Conservation (phyloP, 2,888 invertebrate species). For the Cheiracanthium punctorium region DNA sequence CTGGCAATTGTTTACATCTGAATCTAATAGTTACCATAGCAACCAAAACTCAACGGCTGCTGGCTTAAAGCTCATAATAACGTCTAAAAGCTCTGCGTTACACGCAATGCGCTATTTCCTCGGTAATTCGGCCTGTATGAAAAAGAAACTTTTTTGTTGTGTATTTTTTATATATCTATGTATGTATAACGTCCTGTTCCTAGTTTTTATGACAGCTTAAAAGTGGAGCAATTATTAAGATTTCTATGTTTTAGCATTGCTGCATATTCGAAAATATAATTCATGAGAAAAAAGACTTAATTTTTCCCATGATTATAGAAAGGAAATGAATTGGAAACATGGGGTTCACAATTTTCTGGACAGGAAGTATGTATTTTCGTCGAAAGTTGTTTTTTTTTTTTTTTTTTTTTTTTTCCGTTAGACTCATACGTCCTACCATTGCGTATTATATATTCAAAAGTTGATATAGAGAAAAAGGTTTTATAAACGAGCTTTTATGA, state of each 20-base stretch:
- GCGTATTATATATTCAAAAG: too few relatives aligned
- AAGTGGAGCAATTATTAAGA: not conserved
- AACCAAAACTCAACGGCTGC: constrained; percentile 48
- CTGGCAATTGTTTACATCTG: constrained; percentile 44
- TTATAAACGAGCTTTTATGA: too few relatives aligned
- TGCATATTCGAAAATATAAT: not conserved
- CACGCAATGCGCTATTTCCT: constrained; percentile 36
- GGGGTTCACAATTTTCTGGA: not conserved
- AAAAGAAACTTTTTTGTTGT: not conserved
- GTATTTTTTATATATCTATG: not conserved
- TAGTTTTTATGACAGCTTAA: constrained; percentile 1
- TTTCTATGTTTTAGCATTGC: not conserved
- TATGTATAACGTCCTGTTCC: not conserved
- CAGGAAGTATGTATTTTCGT: not conserved
- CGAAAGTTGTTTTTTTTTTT: too few relatives aligned
- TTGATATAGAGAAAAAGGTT: too few relatives aligned
- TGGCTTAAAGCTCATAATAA: constrained; percentile 56
- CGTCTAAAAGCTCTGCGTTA: constrained; percentile 44
- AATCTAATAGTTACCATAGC: constrained; percentile 30
- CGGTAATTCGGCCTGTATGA: not conserved
- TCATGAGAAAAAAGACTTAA: not conserved
- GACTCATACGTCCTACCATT: too few relatives aligned
- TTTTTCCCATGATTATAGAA: not conserved
- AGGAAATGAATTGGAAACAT: not conserved
- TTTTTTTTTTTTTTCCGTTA: too few relatives aligned